Evolutionary conservation across 37 sponge, comb jelly and placozoan species (phyloP).

Genomic region (Hormiphora californensis): DNA sequence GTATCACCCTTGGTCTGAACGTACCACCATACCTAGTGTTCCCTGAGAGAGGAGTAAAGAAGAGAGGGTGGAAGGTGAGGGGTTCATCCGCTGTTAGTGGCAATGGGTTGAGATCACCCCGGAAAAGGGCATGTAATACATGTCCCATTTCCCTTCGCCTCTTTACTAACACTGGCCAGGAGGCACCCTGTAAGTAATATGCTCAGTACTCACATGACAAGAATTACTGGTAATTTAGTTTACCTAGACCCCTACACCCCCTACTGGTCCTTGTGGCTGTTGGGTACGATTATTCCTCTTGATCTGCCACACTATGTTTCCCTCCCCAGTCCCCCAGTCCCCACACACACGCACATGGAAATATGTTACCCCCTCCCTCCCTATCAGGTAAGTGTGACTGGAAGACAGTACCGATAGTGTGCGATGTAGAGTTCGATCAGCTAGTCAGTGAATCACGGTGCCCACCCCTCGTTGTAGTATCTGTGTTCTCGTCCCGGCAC

Average conservation of each 20-base stretch:
- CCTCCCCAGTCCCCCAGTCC: too few relatives aligned
- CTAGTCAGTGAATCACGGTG: constrained; percentile 70
- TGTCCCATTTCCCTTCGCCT: neutral
- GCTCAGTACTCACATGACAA: too few relatives aligned
- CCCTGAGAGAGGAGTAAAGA: constrained; percentile 32
- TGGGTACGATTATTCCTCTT: too few relatives aligned
- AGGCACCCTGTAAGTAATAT: constrained; percentile 8
- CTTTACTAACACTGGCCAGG: neutral
- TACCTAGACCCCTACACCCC: too few relatives aligned
- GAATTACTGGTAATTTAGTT: too few relatives aligned
- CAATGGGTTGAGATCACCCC: neutral
- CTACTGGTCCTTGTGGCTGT: too few relatives aligned
- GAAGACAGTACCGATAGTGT: constrained; percentile 61
- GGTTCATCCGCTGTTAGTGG: neutral
- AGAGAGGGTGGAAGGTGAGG: neutral
- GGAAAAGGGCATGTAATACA: neutral
- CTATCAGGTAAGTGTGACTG: constrained; percentile 71
- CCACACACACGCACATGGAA: too few relatives aligned
- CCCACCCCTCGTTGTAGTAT: constrained; percentile 70
- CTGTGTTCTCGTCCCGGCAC: constrained; percentile 60
- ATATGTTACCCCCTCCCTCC: too few relatives aligned
- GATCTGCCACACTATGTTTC: too few relatives aligned
- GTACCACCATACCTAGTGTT: constrained; percentile 15
- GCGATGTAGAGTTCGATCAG: constrained; percentile 79
- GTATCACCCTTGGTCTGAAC: constrained; percentile 33